Evolutionary conservation across 1,140 invertebrate species (phyloP), one percentile per base, ranked within the genome.

Genomic region (Hydropsyche tenuis): DNA sequence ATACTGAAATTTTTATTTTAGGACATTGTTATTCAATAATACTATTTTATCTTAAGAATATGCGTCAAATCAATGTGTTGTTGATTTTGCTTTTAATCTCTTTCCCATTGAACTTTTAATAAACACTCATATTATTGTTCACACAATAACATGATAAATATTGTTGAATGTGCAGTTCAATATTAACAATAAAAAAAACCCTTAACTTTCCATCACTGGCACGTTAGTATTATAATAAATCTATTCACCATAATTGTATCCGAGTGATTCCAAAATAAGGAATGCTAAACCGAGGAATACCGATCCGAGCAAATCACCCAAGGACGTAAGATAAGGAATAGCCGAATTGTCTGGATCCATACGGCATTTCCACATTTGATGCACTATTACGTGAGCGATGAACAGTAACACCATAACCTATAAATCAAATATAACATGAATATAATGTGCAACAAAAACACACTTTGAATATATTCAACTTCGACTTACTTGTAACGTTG

Each of bases 301-400:
- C 1, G 96, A 96, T 16, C 97, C 97, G 0, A 96, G 85, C 1
- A 99, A 88, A 84, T 99, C 97, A 16, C 96, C 97, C 0, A 98
- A 80, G 1, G 96, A 94, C 1, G 97, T 99, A 56, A 98, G 87
- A 84, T 97, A 97, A 1, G 97, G 97, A 75, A 99, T 98, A 16
- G 96, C 94, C n/a, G 94, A 94, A 82, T 97, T 99, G 81, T 99
- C 97, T 1, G 97, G 97, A 85, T 99, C 96, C 76, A 96, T 93
- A 80, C 92, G 93, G 78, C 85, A 86, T 75, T 89, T 89, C 97
- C 97, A 99, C 90, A 98, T 96, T 68, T 90, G 90, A 80, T 95
- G 92, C 23, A 97, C 92, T 79, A 98, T 91, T 74, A 96, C 89
- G 79, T 95, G 93, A 0, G 94, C 92, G 53, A 94, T 86, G 81